A percentile compares a stretch with the other conserved stretches of the same genome.
Conservation (phyloP, 2,797 vertebrate genomes). For the Cryptoblepharus egeriae region DNA sequence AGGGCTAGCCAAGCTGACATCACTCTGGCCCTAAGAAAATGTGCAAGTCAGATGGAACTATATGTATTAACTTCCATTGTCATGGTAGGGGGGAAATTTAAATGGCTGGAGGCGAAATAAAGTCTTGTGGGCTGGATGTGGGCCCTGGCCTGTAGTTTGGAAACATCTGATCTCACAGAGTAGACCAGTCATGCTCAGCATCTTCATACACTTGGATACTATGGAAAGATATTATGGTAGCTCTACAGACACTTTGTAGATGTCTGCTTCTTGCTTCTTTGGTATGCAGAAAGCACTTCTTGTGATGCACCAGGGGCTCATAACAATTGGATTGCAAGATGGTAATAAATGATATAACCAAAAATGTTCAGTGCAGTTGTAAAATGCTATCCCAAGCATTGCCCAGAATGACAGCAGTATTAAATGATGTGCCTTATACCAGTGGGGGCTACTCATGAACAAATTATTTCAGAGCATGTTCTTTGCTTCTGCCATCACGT, state of each 20-base stretch:
- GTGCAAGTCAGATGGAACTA: no score
- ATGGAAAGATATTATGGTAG: neutral
- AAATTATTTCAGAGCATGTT: neutral
- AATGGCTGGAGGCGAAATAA: no score
- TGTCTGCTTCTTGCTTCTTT: neutral
- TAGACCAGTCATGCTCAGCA: no score
- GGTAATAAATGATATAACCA: neutral
- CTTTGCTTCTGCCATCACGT: neutral
- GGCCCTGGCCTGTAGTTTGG: no score
- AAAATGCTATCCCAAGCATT: slow-evolving; percentile 10
- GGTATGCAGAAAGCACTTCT: neutral
- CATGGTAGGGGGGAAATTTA: no score
- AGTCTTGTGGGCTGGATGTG: no score
- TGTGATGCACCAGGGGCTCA: no score
- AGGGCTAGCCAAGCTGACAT: no score
- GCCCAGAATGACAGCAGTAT: neutral
- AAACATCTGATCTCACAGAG: no score
- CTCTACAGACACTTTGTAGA: neutral
- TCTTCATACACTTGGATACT: no score
- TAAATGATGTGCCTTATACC: neutral
- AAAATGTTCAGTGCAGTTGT: neutral
- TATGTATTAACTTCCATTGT: no score
- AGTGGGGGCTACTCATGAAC: neutral
- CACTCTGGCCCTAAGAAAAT: no score
- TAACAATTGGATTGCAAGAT: neutral